phyloP scores from a whole-genome alignment of 30 jellyfish, hydroid and myxozoan species.

The Rhopilema esculentum region DNA sequence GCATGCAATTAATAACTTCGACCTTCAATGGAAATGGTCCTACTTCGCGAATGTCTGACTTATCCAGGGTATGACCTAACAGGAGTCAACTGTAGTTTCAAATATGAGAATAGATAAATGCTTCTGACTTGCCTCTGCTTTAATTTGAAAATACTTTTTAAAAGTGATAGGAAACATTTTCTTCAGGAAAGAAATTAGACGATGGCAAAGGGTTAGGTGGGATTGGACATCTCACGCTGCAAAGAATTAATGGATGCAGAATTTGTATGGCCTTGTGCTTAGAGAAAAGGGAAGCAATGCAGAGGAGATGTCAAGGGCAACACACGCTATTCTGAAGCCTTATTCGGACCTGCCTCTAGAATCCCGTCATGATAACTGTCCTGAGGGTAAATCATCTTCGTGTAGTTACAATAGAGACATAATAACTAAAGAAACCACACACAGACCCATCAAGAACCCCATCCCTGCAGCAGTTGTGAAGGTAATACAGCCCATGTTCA shows the following conservation, averaged over 20 bases:
- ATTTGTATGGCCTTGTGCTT: slow-evolving; percentile 13
- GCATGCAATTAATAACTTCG: neutral
- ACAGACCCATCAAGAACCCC: slow-evolving; percentile 20
- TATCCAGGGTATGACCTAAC: neutral
- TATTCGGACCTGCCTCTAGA: slow-evolving; percentile 15
- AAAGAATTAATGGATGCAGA: slow-evolving; percentile 16
- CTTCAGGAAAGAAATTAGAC: slow-evolving; percentile 3
- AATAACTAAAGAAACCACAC: slow-evolving; percentile 10
- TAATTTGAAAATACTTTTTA: neutral
- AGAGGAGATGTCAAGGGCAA: slow-evolving; percentile 19
- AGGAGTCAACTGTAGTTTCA: neutral
- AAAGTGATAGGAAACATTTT: neutral
- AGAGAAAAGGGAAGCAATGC: slow-evolving; percentile 14
- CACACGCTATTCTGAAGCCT: slow-evolving; percentile 31
- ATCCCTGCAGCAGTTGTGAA: slow-evolving; percentile 20
- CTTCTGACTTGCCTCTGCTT: neutral
- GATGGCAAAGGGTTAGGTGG: slow-evolving; percentile 39
- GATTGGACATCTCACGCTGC: slow-evolving; percentile 22
- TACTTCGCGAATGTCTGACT: neutral
- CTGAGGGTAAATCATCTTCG: slow-evolving; percentile 41
- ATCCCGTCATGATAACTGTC: slow-evolving; percentile 31
- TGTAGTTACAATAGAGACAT: slow-evolving; percentile 33
- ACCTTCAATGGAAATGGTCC: neutral
- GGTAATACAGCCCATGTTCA: slow-evolving; percentile 23
- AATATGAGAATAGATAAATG: neutral